These are phyloP conservation scores for Anabacerthia variegaticeps DNA, from an alignment of 2,797 vertebrate genomes.

Conservation along the genomic window DNA sequence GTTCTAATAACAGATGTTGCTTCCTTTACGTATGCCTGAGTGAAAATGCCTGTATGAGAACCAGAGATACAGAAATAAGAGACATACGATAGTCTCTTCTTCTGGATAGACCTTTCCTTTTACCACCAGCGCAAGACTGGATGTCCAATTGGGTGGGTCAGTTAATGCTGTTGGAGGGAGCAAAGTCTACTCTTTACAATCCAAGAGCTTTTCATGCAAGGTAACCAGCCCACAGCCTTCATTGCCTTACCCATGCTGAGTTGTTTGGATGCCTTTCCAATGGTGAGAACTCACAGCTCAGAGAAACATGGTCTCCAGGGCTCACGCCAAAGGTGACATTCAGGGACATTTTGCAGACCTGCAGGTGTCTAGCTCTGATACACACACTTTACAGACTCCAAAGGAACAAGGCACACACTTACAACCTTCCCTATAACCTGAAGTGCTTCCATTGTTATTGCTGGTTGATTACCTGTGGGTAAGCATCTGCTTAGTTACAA, in stretches of 20 bases:
- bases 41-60: background rate
- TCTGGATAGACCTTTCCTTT: background rate
- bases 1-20: background rate
- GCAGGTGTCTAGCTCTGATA: background rate
- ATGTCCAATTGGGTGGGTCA: background rate
- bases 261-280: background rate
- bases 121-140: background rate
- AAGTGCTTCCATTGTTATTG: background rate
- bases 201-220: background rate
- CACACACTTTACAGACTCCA: background rate
- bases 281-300: accelerated
- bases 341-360: background rate
- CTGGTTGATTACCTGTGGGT: background rate
- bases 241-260: accelerated
- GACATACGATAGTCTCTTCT: accelerated
- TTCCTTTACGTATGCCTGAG: background rate
- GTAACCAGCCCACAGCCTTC: background rate
- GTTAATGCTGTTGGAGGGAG: background rate
- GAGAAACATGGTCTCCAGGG: background rate
- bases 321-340: background rate
- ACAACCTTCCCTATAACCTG: background rate
- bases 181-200: background rate
- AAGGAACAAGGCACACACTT: background rate
- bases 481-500: background rate
- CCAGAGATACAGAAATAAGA: background rate